Conservation (phyloP, 2,888 invertebrate genomes). For the Pocota personata region DNA sequence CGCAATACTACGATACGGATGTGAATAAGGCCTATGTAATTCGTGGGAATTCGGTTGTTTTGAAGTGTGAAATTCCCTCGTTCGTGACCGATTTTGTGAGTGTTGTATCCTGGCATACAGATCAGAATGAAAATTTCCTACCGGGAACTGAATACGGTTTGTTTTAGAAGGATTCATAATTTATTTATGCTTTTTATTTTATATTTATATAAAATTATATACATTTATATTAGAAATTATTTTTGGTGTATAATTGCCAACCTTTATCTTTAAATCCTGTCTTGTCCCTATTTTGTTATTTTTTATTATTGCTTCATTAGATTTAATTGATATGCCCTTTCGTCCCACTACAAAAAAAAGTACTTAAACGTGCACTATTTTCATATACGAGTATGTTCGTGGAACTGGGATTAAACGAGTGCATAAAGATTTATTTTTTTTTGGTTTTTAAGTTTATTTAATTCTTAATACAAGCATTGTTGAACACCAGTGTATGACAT, state of each 20-base stretch:
- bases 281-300: background rate
- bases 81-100: slow-evolving; percentile 96
- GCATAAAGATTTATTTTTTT: too few species aligned
- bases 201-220: too few species aligned
- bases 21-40: slow-evolving; percentile 96
- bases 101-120: slow-evolving; percentile 94
- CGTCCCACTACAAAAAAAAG: too few species aligned
- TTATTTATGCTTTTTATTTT: background rate
- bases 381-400: too few species aligned
- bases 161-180: slow-evolving; percentile 72
- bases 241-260: too few species aligned
- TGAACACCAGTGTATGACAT: too few species aligned
- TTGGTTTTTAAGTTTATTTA: too few species aligned
- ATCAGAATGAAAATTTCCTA: slow-evolving; percentile 83
- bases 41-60: slow-evolving; percentile 92
- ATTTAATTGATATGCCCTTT: background rate
- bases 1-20: slow-evolving; percentile 95
- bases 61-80: slow-evolving; percentile 95
- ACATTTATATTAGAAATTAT: too few species aligned
- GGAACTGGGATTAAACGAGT: too few species aligned
- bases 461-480: too few species aligned
- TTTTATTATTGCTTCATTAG: background rate
- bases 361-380: too few species aligned
- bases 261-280: background rate
- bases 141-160: slow-evolving; percentile 83